Base-by-base conservation (phyloP, 1,140 invertebrate species). In the Saxidomus purpurata region DNA sequence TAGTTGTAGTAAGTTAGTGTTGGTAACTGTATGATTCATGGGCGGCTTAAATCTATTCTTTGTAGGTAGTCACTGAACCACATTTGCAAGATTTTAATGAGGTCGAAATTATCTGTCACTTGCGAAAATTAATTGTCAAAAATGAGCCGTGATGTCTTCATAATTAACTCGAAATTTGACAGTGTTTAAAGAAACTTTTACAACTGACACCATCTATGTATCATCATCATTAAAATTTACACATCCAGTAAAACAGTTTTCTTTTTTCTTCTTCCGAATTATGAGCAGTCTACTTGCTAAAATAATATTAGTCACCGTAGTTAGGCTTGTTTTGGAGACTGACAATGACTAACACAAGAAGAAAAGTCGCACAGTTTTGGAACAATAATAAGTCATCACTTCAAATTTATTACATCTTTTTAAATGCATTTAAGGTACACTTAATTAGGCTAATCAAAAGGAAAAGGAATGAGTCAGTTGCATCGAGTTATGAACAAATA, bases 21-120 rank as follows among this genome's bases (percentile, higher is more conserved):
- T 67, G 61, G n/a, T 67, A 31, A 9, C 3, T 15, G n/a, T 25
- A 55, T 79, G 47, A 79, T 52, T 79, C 76, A 79, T 55, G 49
- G 17, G 2, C 9, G n/a, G 1, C 43, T 49, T 52, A 55, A 76
- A 13, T 79, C 74, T 77, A 22, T 47, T 77, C 74, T 36, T 79
- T 79, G 76, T 79, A 55, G 76, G 34, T 79, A 79, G 76, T 79
- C 76, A 79, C 25, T 79, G 28, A 79, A 79, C 47, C 76, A 55
- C 43, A 76, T 36, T 15, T 52, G 47, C 43, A 49, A 79, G 47
- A 59, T 52, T 79, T 79, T 79, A 52, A 79, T 79, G 76, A 79
- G 76, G 47, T 79, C 36, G 76, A 79, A 63, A 52, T 79, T 79
- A 79, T 79, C 49, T 79, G 76, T 79, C 76, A 79, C 47, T 79